Evolutionary conservation across 2,888 invertebrate species (phyloP), one percentile per base, ranked within the genome.

Genomic region (Euspilapteryx auroguttella): DNA sequence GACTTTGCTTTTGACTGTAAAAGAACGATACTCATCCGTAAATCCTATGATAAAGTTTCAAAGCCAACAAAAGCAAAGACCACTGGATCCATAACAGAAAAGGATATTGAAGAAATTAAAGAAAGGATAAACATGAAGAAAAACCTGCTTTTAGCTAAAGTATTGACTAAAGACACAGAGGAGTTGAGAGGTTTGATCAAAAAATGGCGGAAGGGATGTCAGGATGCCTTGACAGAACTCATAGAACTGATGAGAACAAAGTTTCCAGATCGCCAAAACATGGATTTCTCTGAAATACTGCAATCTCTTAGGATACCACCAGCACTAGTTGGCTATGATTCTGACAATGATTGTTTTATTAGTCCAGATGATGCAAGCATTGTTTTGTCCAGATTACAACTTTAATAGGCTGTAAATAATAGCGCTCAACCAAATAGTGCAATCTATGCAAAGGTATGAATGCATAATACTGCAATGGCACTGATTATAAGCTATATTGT

Each of bases 151-250:
- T 25, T 68, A 28, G 62, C 63, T 0, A 54, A 57, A 42, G 42
- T 58, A 14, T 48, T 59, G 33, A 55, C 62, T 11, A 56, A 66
- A 27, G 77, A 79, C 21, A 62, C 68, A 0, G 63, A 63, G 34
- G 79, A 80, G 41, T 39, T 81, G 4, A 45, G 64, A 32, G 47
- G 35, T 21, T 48, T 76, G 14, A 79, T 80, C 14, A 62, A 68
- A 32, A 78, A 64, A 38, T 81, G 80, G 80, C 71, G 75, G 37
- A 62, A 52, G 29, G 79, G 76, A 1, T 80, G 80, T 34, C 77
- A 78, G 35, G 59, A 62, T 38, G 80, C 79, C 0, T 42, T 81
- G 11, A 54, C 59, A 32, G 71, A 79, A 31, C 49, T 80, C 9
- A 56, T 79, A 42, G 63, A 63, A 21, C 36, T 71, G 21, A 66